Conservation (phyloP, 2,888 invertebrate species). For the Macaria liturata region DNA sequence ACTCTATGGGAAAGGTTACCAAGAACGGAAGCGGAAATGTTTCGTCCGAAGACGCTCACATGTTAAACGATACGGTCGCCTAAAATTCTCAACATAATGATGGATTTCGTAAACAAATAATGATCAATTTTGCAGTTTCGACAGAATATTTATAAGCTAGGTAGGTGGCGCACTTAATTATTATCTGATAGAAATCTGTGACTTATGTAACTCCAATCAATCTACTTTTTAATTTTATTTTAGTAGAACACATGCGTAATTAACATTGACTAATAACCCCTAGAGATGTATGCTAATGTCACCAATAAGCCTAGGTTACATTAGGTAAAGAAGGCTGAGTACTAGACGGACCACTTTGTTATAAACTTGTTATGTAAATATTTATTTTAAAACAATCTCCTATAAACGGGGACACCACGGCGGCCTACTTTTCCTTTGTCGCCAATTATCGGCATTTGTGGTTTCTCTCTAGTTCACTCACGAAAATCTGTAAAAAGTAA, state of each 20-base stretch:
- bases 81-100: constrained; percentile 2
- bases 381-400: constrained; percentile 19
- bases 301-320: constrained; percentile 12
- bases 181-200: constrained; percentile 18
- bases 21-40: constrained; percentile 16
- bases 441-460: constrained; percentile 40
- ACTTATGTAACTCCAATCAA: constrained; percentile 23
- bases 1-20: constrained; percentile 8
- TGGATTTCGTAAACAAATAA: constrained; percentile 10
- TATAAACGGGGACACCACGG: constrained; percentile 38
- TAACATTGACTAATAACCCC: constrained; percentile 12
- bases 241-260: constrained; percentile 21
- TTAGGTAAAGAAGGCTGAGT: constrained; percentile 2
- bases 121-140: constrained; percentile 15
- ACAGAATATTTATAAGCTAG: constrained; percentile 16
- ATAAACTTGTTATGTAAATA: constrained; percentile 37
- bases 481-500: constrained; percentile 13
- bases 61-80: background rate
- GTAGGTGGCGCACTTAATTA: constrained; percentile 7
- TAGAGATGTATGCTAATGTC: constrained; percentile 5
- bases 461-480: constrained; percentile 27
- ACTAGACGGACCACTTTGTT: constrained; percentile 14
- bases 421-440: constrained; percentile 49
- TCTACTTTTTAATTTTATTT: constrained; percentile 22
- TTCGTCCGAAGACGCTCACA: background rate